These are phyloP conservation scores for Centropus bengalensis DNA, from an alignment of 2,113 vertebrate species.

Conservation along the genomic window DNA sequence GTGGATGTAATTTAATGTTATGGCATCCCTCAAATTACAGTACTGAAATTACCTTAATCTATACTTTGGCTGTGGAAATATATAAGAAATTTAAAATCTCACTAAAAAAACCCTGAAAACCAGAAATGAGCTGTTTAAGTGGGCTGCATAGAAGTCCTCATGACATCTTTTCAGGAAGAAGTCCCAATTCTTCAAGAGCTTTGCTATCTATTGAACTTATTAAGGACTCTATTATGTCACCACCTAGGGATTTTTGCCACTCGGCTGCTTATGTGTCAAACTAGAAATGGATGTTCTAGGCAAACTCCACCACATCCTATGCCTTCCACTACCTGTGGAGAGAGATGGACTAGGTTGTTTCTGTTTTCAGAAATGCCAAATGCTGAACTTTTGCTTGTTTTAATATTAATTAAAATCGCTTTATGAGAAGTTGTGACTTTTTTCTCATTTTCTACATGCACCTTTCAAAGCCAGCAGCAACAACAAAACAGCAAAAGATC, in stretches of 20 bases:
- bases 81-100: slow-evolving; percentile 15
- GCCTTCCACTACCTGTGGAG: neutral
- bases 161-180: neutral
- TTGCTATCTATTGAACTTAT: neutral
- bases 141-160: neutral
- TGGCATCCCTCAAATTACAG: slow-evolving; percentile 65
- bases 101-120: neutral
- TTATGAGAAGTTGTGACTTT: neutral
- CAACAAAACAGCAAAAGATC: neutral
- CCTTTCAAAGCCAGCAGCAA: neutral
- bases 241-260: neutral
- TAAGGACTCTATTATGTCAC: neutral
- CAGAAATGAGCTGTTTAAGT: neutral
- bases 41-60: slow-evolving; percentile 67
- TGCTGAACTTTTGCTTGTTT: neutral
- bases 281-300: neutral
- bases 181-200: neutral
- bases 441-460: neutral
- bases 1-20: slow-evolving; percentile 59
- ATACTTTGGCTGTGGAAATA: slow-evolving; percentile 5
- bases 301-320: neutral
- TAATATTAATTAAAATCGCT: neutral
- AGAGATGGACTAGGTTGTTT: neutral
- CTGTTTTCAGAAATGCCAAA: neutral
- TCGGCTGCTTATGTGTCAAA: neutral